phyloP scores from a whole-genome alignment of 2,113 vertebrate species.

The Madoqua kirkii region DNA sequence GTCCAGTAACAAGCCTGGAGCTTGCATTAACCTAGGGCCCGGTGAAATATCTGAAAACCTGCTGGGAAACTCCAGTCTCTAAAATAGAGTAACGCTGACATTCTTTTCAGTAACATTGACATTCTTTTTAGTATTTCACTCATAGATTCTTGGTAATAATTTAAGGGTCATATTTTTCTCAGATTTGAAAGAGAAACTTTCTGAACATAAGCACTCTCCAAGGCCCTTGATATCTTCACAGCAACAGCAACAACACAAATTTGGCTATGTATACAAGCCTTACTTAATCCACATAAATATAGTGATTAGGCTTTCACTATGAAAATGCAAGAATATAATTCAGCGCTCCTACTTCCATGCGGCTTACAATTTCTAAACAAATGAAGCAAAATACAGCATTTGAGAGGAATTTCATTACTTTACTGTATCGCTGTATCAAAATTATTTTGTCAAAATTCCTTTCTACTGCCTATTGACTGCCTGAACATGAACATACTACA shows the following conservation, averaged over 20 bases:
- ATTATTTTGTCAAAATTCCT: background rate
- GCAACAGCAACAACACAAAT: background rate
- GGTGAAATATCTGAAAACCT: background rate
- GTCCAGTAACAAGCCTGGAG: background rate
- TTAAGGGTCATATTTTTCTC: background rate
- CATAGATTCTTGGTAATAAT: background rate
- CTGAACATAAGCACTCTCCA: background rate
- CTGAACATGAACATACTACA: background rate
- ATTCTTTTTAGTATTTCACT: background rate
- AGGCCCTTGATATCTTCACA: background rate
- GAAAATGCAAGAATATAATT: background rate
- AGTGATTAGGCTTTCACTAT: background rate
- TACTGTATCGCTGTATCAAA: background rate
- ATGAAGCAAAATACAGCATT: background rate
- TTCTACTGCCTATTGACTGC: background rate
- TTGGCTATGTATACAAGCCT: background rate
- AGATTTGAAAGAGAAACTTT: background rate
- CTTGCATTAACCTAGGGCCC: background rate
- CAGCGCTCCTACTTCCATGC: background rate
- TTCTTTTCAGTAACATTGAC: background rate
- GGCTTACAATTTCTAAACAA: background rate
- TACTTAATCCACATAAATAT: background rate
- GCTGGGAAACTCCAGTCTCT: background rate
- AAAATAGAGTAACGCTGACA: background rate
- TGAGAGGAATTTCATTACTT: background rate